Base-by-base conservation (phyloP, 2,888 invertebrate species). In the Caenorhabditis sulstoni region DNA sequence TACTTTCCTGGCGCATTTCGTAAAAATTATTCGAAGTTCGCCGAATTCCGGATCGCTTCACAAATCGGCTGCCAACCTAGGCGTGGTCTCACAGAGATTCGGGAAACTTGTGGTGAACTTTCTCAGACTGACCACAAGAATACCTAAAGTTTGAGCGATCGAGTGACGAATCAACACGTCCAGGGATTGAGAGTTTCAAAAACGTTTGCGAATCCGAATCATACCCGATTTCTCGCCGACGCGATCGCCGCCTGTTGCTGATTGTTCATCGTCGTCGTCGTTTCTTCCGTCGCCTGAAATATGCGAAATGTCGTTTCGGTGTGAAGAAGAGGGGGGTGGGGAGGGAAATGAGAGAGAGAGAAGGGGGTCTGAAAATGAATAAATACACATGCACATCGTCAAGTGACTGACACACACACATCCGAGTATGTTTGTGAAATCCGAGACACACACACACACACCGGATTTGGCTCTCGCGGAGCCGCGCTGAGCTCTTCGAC, bases 191-290 rank as follows among this genome's bases (percentile, higher is more conserved):
- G n/a, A n/a, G n/a, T n/a, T n/a, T n/a, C n/a, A n/a, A n/a, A n/a
- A n/a, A n/a, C n/a, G n/a, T n/a, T n/a, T n/a, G n/a, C n/a, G n/a
- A n/a, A n/a, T n/a, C n/a, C n/a, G n/a, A n/a, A n/a, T n/a, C 70
- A 14, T 20, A 77, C 77, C 23, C 70, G 59, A 58, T 37, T 59
- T 53, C 77, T 59, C 39, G 77, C 67, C 18, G 77, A 77, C 29
- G 77, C 77, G 16, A 77, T 66, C 3, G 77, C 77, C 16, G 77
- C 77, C n/a, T n/a, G n/a, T 52, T 77, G 77, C 55, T 71, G 70
- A 71, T 77, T 77, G 66, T 77, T 77, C 77, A 77, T 77, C 61
- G 23, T 58, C 52, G 49, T 59, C 44, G 49, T 29, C 29, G 41
- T 58, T 29, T 7, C 29, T 29, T 29, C 29, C 23, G 64, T 52